These are phyloP conservation scores for Hydrotaea diabolus DNA, from an alignment of 2,888 invertebrate species.

Conservation along the genomic window DNA sequence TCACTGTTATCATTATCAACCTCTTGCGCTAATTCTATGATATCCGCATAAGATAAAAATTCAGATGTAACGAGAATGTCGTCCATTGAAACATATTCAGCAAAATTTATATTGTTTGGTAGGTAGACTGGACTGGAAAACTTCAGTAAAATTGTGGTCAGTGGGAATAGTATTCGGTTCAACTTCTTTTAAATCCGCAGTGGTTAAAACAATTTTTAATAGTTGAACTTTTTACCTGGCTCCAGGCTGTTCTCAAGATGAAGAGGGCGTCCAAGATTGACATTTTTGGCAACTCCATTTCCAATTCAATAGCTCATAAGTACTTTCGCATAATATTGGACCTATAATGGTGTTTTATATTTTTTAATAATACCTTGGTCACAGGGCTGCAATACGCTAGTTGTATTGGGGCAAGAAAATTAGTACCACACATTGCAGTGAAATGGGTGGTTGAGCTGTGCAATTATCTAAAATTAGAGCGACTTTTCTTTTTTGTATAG, in stretches of 20 bases:
- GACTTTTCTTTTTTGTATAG: not conserved
- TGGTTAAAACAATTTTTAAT: not conserved
- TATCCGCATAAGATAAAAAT: not conserved
- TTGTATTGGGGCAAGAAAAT: constrained; percentile 3
- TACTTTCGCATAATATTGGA: constrained; percentile 29
- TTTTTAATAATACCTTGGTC: constrained; percentile 21
- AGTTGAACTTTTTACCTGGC: not conserved
- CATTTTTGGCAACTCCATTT: not conserved
- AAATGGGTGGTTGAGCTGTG: not conserved
- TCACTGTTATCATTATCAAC: too few species aligned
- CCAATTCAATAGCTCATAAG: not conserved
- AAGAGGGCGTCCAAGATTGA: not conserved
- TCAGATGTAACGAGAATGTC: not conserved
- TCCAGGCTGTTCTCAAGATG: not conserved
- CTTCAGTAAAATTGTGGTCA: not conserved
- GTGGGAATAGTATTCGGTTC: not conserved
- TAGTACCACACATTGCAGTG: not conserved
- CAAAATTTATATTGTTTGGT: not conserved
- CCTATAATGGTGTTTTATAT: not conserved
- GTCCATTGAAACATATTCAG: not conserved
- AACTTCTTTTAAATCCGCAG: not conserved
- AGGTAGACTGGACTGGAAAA: not conserved
- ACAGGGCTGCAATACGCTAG: constrained; percentile 17
- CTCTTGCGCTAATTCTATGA: too few species aligned
- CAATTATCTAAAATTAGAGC: not conserved